Percentiles rank a stretch among this genome's conserved stretches.
These are phyloP conservation scores for Nomia melanderi DNA, from an alignment of 1,140 invertebrate genomes.

Conservation along the genomic window DNA sequence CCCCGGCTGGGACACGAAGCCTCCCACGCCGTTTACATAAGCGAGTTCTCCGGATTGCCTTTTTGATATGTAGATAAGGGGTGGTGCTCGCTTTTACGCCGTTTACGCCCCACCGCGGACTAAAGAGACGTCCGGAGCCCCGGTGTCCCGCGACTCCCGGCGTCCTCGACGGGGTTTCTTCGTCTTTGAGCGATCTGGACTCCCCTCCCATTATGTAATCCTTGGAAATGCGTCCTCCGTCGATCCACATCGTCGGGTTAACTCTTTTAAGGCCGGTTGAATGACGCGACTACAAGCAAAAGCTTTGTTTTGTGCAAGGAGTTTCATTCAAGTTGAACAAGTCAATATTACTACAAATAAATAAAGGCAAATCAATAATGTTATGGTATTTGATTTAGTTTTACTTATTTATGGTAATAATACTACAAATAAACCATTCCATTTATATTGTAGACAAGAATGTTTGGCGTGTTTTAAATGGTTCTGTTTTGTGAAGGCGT, in stretches of 20 bases:
- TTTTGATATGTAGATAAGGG: slow-evolving; percentile 82
- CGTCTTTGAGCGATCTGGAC: slow-evolving; percentile 3
- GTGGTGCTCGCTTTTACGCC: slow-evolving; percentile 77
- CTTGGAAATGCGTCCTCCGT: not conserved
- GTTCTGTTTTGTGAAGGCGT: too few relatives aligned
- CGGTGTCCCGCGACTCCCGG: not conserved
- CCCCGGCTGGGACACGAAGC: slow-evolving; percentile 70
- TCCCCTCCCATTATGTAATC: slow-evolving; percentile 24
- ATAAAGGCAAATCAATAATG: too few relatives aligned
- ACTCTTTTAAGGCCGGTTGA: not conserved
- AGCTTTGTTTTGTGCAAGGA: too few relatives aligned
- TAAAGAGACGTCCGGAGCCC: slow-evolving; percentile 41
- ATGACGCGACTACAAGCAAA: not conserved
- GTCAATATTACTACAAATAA: too few relatives aligned
- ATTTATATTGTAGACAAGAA: too few relatives aligned
- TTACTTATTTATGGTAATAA: too few relatives aligned
- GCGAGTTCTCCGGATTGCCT: slow-evolving; percentile 81
- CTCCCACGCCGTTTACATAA: slow-evolving; percentile 80
- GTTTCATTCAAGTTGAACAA: too few relatives aligned
- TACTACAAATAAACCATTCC: too few relatives aligned
- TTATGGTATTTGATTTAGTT: too few relatives aligned
- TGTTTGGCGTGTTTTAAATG: too few relatives aligned
- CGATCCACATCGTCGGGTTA: not conserved
- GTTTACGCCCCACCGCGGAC: slow-evolving; percentile 72
- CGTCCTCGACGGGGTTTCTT: not conserved